Conservation (phyloP, 2,797 vertebrate species). For the Sebastes hubbsi region DNA sequence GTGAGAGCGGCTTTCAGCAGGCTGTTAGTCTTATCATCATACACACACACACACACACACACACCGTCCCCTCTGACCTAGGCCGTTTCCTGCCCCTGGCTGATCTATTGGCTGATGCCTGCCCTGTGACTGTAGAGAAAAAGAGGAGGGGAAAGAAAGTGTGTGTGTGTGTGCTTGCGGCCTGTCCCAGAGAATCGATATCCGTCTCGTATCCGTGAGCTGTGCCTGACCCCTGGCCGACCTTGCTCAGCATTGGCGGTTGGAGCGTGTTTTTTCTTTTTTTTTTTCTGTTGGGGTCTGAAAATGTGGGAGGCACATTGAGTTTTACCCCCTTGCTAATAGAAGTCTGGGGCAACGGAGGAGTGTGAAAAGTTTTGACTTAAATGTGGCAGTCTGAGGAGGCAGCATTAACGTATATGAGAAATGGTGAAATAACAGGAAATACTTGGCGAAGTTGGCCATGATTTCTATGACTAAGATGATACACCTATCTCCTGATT, state of each 20-base stretch:
- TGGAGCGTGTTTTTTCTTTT: constrained; percentile 50
- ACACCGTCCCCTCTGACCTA: constrained; percentile 72
- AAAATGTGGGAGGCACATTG: constrained; percentile 68
- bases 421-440: constrained; percentile 36
- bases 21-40: constrained; percentile 77
- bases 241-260: constrained; percentile 74
- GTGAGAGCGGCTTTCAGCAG: constrained; percentile 70
- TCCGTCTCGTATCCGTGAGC: constrained; percentile 81
- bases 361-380: constrained; percentile 52
- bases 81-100: constrained; percentile 79
- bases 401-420: not conserved
- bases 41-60: constrained; percentile 1
- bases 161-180: constrained; percentile 39
- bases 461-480: not conserved
- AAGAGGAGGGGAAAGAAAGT: constrained; percentile 56
- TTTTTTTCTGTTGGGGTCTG: constrained; percentile 38
- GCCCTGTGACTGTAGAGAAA: constrained; percentile 73
- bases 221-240: constrained; percentile 77
- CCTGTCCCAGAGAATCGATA: constrained; percentile 82
- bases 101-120: constrained; percentile 81
- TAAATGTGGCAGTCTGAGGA: constrained; percentile 43
- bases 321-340: constrained; percentile 67
- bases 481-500: too few relatives aligned
- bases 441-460: constrained; percentile 12
- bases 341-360: constrained; percentile 47